Base-by-base conservation (phyloP, 2,113 vertebrate genomes). In the Alces alces region DNA sequence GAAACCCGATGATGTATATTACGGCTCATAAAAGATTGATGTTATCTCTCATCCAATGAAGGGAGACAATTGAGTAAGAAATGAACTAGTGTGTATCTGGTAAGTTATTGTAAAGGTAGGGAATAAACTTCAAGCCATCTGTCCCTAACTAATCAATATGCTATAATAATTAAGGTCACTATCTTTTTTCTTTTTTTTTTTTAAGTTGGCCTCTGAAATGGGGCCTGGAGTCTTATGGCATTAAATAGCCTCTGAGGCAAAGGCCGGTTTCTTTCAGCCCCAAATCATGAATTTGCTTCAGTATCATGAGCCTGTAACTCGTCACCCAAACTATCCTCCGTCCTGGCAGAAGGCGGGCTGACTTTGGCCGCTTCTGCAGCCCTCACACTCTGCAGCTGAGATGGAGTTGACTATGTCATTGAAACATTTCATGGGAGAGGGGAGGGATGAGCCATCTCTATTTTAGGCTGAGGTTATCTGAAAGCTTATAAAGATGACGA, bases 401-500 rank as follows among this genome's bases (percentile, higher is more conserved):
- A 11, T 15, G 28, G 82, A 70, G 64, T 23, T 57, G 80, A 85
- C 54, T 57, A 50, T 45, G 33, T 45, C 79, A 45, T 4, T 64
- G 85, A 80, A 58, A 47, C 2, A 2, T 92, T 87, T 73, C 39
- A 39, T 1, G n/a, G 64, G 39, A 14, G 39, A 54, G 36, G 16
- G 28, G 45, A 89, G 30, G 52, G 55, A 33, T 13, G 66, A 39
- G 55, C 43, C 4, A n/a, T 84, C 50, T 95, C 57, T 64, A 30
- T 85, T 96, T 93, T 80, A 87, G 50, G 73, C n/a, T 43, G 82
- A 88, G 14, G 39, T 61, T 90, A 95, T 97, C 94, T 93, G 88
- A 96, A 90, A 90, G 86, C 61, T 73, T 45, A 4, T 95, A 87
- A 96, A 95, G 33, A 78, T 97, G 93, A 96, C 87, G 78, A 87